phyloP scores from a whole-genome alignment of 2,797 vertebrate species.

The Scomberomorus guttatus region DNA sequence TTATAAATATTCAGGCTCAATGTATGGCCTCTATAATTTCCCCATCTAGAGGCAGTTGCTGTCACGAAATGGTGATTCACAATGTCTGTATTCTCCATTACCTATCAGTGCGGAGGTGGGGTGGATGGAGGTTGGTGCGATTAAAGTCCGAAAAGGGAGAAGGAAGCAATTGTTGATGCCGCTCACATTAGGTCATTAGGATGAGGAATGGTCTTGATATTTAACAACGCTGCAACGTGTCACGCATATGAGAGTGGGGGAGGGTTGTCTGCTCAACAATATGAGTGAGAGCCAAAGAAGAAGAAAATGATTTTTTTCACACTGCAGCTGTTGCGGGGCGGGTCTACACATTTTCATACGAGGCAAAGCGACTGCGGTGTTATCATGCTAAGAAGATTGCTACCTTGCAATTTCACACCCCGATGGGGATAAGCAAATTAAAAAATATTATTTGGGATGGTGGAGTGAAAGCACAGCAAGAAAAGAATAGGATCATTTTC shows the following conservation, averaged over 20 bases:
- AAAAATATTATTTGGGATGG: constrained; percentile 35
- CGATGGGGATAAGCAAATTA: constrained; percentile 46
- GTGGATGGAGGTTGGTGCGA: constrained; percentile 58
- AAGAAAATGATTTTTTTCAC: constrained; percentile 21
- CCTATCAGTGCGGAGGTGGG: constrained; percentile 36
- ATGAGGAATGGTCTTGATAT: constrained; percentile 85
- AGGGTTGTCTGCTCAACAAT: constrained; percentile 47
- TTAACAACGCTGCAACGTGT: constrained; percentile 79
- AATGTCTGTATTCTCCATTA: constrained; percentile 58
- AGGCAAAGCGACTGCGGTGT: constrained; percentile 40
- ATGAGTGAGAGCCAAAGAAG: constrained; percentile 47
- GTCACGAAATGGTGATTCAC: constrained; percentile 64
- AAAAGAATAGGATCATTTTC: constrained; percentile 25
- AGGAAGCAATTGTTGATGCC: constrained; percentile 76
- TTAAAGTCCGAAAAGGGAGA: constrained; percentile 71
- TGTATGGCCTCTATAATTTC: constrained; percentile 59
- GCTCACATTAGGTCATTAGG: constrained; percentile 80
- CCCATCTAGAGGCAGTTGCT: constrained; percentile 49
- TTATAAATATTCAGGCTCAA: constrained; percentile 48
- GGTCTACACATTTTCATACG: constrained; percentile 28
- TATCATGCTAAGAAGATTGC: constrained; percentile 27
- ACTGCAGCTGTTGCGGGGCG: constrained; percentile 59
- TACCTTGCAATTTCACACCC: constrained; percentile 61
- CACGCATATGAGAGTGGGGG: constrained; percentile 65
- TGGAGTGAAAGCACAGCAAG: constrained; percentile 15